Base-by-base conservation (phyloP, 2,113 vertebrate species). In the Excalfactoria chinensis region DNA sequence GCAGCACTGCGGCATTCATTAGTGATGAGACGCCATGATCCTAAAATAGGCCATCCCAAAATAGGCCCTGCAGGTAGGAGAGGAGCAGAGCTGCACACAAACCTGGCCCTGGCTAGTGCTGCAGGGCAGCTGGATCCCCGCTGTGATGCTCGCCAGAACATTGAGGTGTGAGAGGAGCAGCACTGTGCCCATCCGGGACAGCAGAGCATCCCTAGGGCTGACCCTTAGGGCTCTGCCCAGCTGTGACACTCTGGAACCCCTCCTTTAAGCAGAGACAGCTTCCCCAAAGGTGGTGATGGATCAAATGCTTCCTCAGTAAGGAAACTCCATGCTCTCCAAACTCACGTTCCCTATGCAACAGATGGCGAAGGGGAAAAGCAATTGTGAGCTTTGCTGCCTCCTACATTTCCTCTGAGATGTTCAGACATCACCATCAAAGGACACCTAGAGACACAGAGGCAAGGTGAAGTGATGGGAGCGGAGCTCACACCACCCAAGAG, bases 21-120 rank as follows among this genome's bases (percentile, higher is more conserved):
- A 86, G 84, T 25, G 1, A 58, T 10, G 93, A 55, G 18, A 58
- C 1, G 67, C 88, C 53, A 77, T 73, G 59, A 58, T 72, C 95
- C 92, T n/a, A 89, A 93, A 96, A 96, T 89, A 95, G 94, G 59
- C 80, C 95, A 86, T 12, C 88, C 93, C 92, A 94, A 95, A 95
- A 95, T 90, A 95, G 93, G 88, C 53, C 3, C 2, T 5, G 3
- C 7, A 86, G 73, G 81, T n/a, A 32, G 88, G 30, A 84, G 48
- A 76, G 49, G 84, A 91, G 59, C 60, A 0, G 6, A 84, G 59
- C 12, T 30, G 83, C 78, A 83, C 75, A 79, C 1, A 83, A 89
- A 49, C 21, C 70, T 53, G 60, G 53, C 32, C 70, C 32, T 43
- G 66, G 56, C 43, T 64, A 75, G 69, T 44, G 53, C 89, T 77